Base-by-base conservation (phyloP, 2,797 vertebrate genomes). In the Danio kyathit region DNA sequence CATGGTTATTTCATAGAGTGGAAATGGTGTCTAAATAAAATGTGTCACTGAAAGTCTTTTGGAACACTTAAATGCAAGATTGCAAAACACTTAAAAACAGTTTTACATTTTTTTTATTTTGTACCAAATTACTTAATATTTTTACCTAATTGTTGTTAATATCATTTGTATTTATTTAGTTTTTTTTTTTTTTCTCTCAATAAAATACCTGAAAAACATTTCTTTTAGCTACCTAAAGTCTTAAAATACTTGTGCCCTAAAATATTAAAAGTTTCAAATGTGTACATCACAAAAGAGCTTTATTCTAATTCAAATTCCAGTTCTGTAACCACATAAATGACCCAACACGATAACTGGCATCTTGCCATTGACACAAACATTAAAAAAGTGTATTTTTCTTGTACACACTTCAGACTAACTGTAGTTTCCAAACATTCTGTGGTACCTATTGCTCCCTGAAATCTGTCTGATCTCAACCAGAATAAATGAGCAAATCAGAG, bases 391-490 rank as follows among this genome's bases (percentile, higher is more conserved):
- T 54, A 41, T 71, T 71, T 43, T 43, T 51, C 7, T 43, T 16
- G 6, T 19, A 52, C 46, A 63, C 43, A 49, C 19, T 21, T 12
- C 64, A 17, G 52, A 59, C 59, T 5, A 14, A 21, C 14, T 76
- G 48, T 57, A 57, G 52, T 49, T 67, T 48, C 43, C 16, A 76
- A 54, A 76, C 60, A 76, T 52, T 8, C 48, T 4, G 29, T 64
- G 38, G 29, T 43, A 76, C 16, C 38, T 64, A 57, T 38, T 57
- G 14, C 64, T 44, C 13, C 17, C 54, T 73, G 5, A 12, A 59
- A 44, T 71, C 70, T 29, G 29, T 78, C 52, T 78, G 59, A 78
- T 78, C 64, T 78, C 21, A 48, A 46, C 54, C 64, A 69, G 76
- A 43, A 69, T 77, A 43, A 6, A 77, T 48, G 64, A 66, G 51